Percentiles rank a stretch among this genome's conserved stretches.
Conservation (phyloP, 2,797 vertebrate genomes). For the Vipera latastei region DNA sequence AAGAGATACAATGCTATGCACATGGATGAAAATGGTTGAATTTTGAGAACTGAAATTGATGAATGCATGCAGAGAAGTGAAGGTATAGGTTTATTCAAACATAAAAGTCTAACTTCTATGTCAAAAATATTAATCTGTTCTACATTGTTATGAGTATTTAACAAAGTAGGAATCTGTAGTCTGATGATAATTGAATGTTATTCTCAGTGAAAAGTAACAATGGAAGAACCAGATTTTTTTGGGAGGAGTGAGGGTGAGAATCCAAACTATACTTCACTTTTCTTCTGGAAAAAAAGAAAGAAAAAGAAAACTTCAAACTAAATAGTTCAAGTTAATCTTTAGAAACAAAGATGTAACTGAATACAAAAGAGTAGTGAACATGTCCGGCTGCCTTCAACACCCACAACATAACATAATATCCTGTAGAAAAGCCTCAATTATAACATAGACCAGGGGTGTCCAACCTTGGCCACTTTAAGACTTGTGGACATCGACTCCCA, state of each 20-base stretch:
- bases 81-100: not conserved
- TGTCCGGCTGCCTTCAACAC: too few species aligned
- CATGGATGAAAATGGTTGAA: not conserved
- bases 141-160: not conserved
- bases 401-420: too few species aligned
- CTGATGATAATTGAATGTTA: not conserved
- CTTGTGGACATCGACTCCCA: too few species aligned
- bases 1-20: not conserved
- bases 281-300: too few species aligned
- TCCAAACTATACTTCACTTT: not conserved
- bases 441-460: too few species aligned
- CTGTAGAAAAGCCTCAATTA: too few species aligned
- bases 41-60: not conserved
- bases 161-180: not conserved
- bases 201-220: not conserved
- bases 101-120: not conserved
- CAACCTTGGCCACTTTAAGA: too few species aligned
- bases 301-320: too few species aligned
- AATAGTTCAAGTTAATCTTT: too few species aligned
- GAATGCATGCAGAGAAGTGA: not conserved
- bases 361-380: too few species aligned
- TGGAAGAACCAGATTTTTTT: not conserved
- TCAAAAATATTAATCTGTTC: not conserved
- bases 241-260: too few species aligned
- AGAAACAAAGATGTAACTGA: too few species aligned